phyloP scores from a whole-genome alignment of 2,888 invertebrate genomes.

The Drosophila limbata region DNA sequence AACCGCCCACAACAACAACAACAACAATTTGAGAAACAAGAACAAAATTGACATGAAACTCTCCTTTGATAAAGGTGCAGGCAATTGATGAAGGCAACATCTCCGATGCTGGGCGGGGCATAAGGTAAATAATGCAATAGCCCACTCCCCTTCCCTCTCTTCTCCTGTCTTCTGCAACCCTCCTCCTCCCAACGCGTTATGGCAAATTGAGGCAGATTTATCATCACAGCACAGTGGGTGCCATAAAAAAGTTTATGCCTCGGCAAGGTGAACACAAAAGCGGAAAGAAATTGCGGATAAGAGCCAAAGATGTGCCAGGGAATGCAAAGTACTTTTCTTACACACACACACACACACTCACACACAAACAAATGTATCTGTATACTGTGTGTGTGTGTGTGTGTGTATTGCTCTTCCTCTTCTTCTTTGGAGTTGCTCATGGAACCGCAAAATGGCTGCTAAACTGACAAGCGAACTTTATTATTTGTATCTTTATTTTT shows the following conservation, averaged over 20 bases:
- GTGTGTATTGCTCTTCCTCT: conserved; percentile 14
- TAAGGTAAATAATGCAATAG: conserved; percentile 77
- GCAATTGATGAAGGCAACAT: conserved; percentile 27
- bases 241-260: conserved; percentile 83
- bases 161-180: neutral
- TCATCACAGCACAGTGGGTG: conserved; percentile 77
- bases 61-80: conserved; percentile 65
- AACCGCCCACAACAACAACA: conserved; percentile 61
- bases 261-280: conserved; percentile 65
- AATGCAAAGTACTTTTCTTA: conserved; percentile 54
- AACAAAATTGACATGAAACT: conserved; percentile 77
- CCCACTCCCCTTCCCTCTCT: conserved; percentile 23
- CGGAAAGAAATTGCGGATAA: conserved; percentile 80
- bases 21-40: conserved; percentile 37
- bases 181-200: conserved; percentile 49
- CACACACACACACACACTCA: conserved; percentile 9
- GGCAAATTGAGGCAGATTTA: conserved; percentile 84
- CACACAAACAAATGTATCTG: neutral
- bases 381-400: neutral
- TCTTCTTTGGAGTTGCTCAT: conserved; percentile 30
- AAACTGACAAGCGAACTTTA: conserved; percentile 85
- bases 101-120: conserved; percentile 1
- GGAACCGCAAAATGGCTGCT: conserved; percentile 85
- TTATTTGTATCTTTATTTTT: conserved; percentile 66
- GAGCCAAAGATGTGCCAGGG: conserved; percentile 66